These are phyloP conservation scores for Calameuta filiformis DNA, from an alignment of 2,888 invertebrate species.

Conservation along the genomic window DNA sequence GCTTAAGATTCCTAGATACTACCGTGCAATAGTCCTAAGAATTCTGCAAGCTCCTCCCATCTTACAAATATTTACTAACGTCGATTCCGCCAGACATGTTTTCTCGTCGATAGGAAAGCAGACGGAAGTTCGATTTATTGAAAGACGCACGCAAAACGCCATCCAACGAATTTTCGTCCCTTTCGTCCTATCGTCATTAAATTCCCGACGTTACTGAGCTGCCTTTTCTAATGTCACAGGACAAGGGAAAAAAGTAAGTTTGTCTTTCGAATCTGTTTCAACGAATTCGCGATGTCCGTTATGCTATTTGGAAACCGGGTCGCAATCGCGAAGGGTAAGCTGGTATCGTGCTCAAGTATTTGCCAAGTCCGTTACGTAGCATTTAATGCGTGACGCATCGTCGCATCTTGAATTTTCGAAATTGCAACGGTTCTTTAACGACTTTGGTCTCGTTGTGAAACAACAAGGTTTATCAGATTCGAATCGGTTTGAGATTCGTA, in stretches of 20 bases:
- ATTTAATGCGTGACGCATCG: neutral
- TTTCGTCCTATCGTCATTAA: too few relatives aligned
- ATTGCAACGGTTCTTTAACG: neutral
- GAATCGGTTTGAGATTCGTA: neutral
- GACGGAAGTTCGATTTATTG: neutral
- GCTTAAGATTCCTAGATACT: neutral
- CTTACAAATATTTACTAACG: neutral
- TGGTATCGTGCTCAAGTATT: neutral
- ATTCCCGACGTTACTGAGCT: neutral
- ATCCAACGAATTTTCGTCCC: neutral
- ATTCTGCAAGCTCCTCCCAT: neutral
- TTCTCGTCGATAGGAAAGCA: neutral
- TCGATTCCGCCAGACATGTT: neutral
- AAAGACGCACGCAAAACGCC: neutral
- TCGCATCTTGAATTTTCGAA: neutral
- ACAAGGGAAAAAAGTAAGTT: neutral
- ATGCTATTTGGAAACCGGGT: neutral
- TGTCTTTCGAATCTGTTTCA: neutral
- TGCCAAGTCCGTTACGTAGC: neutral
- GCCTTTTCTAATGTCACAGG: neutral
- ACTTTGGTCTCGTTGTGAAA: neutral
- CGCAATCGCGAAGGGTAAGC: neutral
- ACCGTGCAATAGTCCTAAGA: neutral
- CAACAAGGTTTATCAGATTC: neutral
- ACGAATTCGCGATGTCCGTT: neutral